phyloP scores from a whole-genome alignment of 2,113 vertebrate species.

The Azemiops feae region DNA sequence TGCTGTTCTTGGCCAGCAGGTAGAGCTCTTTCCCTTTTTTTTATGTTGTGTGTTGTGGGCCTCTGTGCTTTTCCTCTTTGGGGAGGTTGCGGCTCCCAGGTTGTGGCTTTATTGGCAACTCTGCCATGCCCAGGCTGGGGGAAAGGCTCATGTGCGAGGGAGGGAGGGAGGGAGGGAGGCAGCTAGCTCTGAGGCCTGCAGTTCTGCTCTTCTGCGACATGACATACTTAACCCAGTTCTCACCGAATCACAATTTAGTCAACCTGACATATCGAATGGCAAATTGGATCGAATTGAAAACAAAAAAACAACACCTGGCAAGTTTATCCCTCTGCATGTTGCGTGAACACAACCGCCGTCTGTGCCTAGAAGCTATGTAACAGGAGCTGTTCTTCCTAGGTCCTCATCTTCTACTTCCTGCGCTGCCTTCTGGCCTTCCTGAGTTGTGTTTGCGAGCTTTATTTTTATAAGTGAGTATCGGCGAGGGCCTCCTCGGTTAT shows the following conservation, averaged over 20 bases:
- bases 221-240: not conserved
- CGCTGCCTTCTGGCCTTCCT: slow-evolving; percentile 93
- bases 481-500: not conserved
- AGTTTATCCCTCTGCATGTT: not conserved
- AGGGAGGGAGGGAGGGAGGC: not conserved
- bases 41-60: not conserved
- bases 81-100: not conserved
- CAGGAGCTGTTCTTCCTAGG: slow-evolving; percentile 70
- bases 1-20: not conserved
- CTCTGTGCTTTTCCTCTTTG: not conserved
- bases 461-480: slow-evolving; percentile 97
- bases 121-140: not conserved
- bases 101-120: not conserved
- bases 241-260: not conserved
- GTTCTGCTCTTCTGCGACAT: not conserved
- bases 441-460: slow-evolving; percentile 96
- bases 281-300: not conserved
- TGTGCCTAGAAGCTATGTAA: not conserved
- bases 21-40: not conserved
- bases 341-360: not conserved
- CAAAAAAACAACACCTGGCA: not conserved
- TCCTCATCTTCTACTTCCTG: slow-evolving; percentile 97
- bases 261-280: not conserved
- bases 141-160: not conserved
- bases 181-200: not conserved